Base-by-base conservation (phyloP, 1,140 invertebrate species). In the Eubasilissa regina region DNA sequence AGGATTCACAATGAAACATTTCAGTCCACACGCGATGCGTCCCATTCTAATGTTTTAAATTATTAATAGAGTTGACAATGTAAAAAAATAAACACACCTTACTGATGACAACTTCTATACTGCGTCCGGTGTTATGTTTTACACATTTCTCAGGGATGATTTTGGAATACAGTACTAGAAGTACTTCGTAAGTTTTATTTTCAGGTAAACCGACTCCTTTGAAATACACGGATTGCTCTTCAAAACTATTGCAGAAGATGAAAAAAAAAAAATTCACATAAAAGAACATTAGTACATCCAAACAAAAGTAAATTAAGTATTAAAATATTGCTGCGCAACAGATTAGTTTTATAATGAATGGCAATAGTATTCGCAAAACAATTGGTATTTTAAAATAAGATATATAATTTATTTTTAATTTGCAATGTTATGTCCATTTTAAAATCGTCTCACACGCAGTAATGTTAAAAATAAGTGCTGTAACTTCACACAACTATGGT, bases 121-220 rank as follows among this genome's bases (percentile, higher is more conserved):
- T 92, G 84, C 96, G 91, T 58, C 93, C 94, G 84, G 94, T 92
- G 84, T 92, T 93, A 86, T 90, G 91, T 81, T 90, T 89, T 80
- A 90, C 86, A 84, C 92, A 93, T 88, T 95, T 95, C 80, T 95
- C 95, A 66, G 95, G 91, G 84, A 95, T 92, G 84, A 99, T 93
- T 90, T 95, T 93, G 85, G 92, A 92, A 84, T 92, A 96, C 68
- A 99, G 90, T 76, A 95, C 93, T 85, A 98, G 92, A 64, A 93
- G 94, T 55, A 97, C 90, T 90, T 97, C 96, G 87, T 98, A 94
- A 80, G 91, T 86, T 87, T 97, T 96, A 77, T 94, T 92, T 77
- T 96, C 95, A 81, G 95, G 92, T n/a, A 96, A 94, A 84, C 96
- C 96, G 53, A 92, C 89, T 60, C 96, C 96, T 87, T 94, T 95